A percentile compares a stretch with the other conserved stretches of the same genome.
phyloP scores from a whole-genome alignment of 1,140 invertebrate species.

The Lucilia cuprina region DNA sequence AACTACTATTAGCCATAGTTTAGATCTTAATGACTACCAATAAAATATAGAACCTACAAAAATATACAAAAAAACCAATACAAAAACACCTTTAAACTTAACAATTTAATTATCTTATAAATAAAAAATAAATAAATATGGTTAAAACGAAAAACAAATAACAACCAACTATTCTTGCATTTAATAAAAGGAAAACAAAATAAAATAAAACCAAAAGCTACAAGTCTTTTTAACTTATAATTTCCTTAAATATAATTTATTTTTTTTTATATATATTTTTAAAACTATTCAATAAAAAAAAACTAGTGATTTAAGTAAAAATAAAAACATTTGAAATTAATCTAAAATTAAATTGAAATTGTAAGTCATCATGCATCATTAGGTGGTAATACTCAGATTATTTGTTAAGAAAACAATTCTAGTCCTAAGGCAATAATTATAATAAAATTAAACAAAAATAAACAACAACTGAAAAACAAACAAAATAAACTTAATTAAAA shows the following conservation, averaged over 20 bases:
- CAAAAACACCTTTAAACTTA: not conserved
- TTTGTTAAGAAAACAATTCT: constrained; percentile 9
- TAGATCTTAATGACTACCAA: not conserved
- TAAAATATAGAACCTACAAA: not conserved
- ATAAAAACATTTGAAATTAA: not conserved
- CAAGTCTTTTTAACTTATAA: not conserved
- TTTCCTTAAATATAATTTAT: not conserved
- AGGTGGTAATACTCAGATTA: constrained; percentile 9
- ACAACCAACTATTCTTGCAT: not conserved
- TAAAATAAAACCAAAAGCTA: not conserved
- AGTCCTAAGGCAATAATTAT: constrained; percentile 10
- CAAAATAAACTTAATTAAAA: not conserved
- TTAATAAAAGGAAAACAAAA: no score
- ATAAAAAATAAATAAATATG: no score
- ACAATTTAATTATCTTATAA: not conserved
- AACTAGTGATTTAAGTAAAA: not conserved
- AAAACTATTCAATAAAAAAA: not conserved
- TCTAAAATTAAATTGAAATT: not conserved
- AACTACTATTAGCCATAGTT: constrained; percentile 2
- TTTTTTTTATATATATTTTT: not conserved
- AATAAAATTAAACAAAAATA: not conserved
- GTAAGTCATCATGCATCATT: not conserved
- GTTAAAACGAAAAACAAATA: not conserved
- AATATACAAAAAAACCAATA: not conserved
- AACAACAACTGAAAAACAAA: not conserved